These are phyloP conservation scores for Melanaphis sacchari DNA, from an alignment of 1,140 invertebrate species.

Conservation along the genomic window DNA sequence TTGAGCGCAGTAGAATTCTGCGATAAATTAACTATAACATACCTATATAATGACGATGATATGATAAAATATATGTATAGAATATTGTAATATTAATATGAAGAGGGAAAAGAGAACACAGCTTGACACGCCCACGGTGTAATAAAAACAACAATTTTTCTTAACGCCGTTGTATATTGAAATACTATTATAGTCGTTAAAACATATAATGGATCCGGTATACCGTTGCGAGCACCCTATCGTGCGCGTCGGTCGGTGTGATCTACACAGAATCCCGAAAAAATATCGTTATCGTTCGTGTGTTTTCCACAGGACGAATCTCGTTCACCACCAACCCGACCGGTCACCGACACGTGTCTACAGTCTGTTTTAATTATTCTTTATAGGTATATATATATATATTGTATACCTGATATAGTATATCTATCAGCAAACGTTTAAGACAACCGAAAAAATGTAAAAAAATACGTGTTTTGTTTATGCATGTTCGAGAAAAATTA, in stretches of 20 bases:
- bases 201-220: slow-evolving; percentile 41
- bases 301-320: not conserved
- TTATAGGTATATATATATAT: not conserved
- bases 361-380: not conserved
- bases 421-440: not conserved
- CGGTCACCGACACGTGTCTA: not conserved
- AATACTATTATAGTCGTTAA: slow-evolving; percentile 27
- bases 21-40: not conserved
- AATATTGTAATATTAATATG: not conserved
- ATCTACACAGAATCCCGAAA: slow-evolving; percentile 2
- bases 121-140: not conserved
- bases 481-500: not conserved
- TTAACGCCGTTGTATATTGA: slow-evolving; percentile 39
- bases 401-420: not conserved
- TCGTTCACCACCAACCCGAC: not conserved
- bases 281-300: slow-evolving; percentile 17
- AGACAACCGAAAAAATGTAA: not conserved
- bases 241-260: not conserved
- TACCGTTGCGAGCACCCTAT: not conserved
- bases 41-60: not conserved
- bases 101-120: not conserved
- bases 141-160: not conserved
- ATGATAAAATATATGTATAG: not conserved
- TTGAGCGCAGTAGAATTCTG: not conserved
- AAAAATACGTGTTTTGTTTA: not conserved